phyloP scores from a whole-genome alignment of 2,113 vertebrate genomes.

The Ursus arctos region DNA sequence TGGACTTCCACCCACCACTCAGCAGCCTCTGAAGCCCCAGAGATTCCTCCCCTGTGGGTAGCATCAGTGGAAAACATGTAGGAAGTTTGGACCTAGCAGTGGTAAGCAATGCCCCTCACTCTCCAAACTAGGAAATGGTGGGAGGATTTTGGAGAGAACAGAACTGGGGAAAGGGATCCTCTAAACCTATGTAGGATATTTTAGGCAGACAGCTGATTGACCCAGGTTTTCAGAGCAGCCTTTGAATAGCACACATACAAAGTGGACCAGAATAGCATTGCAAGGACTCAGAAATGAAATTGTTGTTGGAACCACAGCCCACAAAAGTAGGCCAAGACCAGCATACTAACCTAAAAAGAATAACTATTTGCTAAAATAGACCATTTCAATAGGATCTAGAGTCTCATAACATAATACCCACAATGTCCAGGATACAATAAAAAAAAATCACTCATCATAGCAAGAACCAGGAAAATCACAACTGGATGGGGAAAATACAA shows the following conservation, averaged over 20 bases:
- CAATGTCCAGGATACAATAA: not conserved
- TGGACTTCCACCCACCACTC: too few relatives aligned
- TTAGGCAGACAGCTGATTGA: not conserved
- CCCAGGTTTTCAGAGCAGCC: not conserved
- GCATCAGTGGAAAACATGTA: not conserved
- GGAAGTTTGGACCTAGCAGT: not conserved
- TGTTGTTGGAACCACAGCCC: not conserved
- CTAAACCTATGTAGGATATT: not conserved
- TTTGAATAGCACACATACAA: not conserved
- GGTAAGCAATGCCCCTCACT: not conserved
- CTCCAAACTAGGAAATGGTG: not conserved
- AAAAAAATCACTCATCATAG: not conserved
- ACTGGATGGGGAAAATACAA: not conserved
- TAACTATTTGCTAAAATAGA: not conserved
- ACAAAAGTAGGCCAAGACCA: not conserved
- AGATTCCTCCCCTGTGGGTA: not conserved
- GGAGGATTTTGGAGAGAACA: not conserved
- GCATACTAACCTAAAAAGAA: not conserved
- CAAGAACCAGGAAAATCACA: not conserved
- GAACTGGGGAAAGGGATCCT: not conserved
- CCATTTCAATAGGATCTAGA: not conserved
- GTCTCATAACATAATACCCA: not conserved
- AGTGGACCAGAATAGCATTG: not conserved
- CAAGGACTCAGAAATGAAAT: not conserved
- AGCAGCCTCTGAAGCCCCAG: not conserved